phyloP scores from a whole-genome alignment of 2,113 vertebrate species.

The Oryzias melastigma region DNA sequence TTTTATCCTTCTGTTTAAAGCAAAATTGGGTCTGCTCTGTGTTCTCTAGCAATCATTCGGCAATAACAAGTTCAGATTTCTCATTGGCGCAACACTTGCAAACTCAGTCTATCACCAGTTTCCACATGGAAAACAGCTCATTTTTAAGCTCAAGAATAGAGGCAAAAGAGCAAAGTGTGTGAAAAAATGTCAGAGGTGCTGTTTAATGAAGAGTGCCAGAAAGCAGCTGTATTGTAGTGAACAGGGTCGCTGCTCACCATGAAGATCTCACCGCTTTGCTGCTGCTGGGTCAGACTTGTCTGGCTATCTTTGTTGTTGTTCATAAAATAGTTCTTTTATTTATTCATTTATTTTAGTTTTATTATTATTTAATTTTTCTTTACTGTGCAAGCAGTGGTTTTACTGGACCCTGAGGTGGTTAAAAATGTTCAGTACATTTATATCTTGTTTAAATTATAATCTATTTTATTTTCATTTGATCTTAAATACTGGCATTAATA shows the following conservation, averaged over 20 bases:
- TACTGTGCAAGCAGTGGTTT: too few relatives aligned
- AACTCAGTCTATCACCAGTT: conserved; percentile 12
- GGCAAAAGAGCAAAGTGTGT: conserved; percentile 23
- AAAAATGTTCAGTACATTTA: too few relatives aligned
- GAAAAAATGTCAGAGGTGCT: conserved; percentile 28
- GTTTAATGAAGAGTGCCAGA: conserved; percentile 33
- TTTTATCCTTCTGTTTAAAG: too few relatives aligned
- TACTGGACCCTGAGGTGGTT: too few relatives aligned
- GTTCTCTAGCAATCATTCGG: conserved; percentile 29
- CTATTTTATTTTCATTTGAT: too few relatives aligned
- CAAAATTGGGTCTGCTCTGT: conserved; percentile 7
- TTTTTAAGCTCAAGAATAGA: conserved; percentile 33
- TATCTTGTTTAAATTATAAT: too few relatives aligned
- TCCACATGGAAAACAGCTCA: conserved; percentile 4
- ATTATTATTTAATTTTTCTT: background rate
- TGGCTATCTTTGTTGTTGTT: background rate
- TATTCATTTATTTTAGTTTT: too few relatives aligned
- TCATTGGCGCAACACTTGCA: conserved; percentile 22
- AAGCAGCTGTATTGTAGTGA: conserved; percentile 37
- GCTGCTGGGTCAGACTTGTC: conserved; percentile 16
- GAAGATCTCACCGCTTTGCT: conserved; percentile 42
- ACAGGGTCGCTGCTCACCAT: conserved; percentile 23
- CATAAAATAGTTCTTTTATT: background rate
- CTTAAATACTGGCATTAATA: too few relatives aligned
- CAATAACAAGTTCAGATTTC: conserved; percentile 57